Base-by-base conservation (phyloP, 2,888 invertebrate genomes). In the Latrodectus hesperus region DNA sequence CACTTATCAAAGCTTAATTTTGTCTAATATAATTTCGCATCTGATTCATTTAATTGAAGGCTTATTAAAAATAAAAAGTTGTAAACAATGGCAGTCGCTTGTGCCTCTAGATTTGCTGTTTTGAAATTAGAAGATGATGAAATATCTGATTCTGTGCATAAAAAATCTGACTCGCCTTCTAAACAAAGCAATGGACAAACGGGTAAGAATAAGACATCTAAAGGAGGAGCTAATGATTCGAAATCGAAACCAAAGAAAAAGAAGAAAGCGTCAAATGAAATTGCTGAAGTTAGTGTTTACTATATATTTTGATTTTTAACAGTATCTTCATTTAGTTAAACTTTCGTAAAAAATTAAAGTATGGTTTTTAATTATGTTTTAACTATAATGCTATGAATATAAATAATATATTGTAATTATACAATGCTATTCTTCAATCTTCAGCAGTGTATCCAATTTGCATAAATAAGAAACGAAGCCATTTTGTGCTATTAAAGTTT, bases 121-220 rank as follows among this genome's bases (percentile, higher is more conserved):
- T 93, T 96, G 78, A 94, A 94, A 92, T 94, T 95, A 83, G 96
- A 96, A 91, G 95, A 95, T 90, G 96, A 96, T 90, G 95, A 95
- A 90, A 93, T 92, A 89, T 92, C 92, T 65, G 91, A 83, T 22
- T 22, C 74, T 52, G 55, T 73, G 4, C 65, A 26, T 64, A 83
- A 87, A 17, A 78, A 78, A 67, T 9, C 67, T 6, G 71, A 51
- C 38, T 12, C 26, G 38, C 17, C 78, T 10, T 26, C 22, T 14
- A 9, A 9, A 14, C 73, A 68, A 12, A 78, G 26, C 17, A 85
- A 79, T 75, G 71, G 51, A 10, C 16, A 75, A 60, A 52, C 53
- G n/a, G 73, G 73, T 53, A 87, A 83, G 73, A 78, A 64, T 26
- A 87, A 82, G 26, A 87, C 77, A 52, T 53, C 38, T 0, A 87